Evolutionary conservation across 2,888 invertebrate species (phyloP).

Genomic region (Erebia ligea): DNA sequence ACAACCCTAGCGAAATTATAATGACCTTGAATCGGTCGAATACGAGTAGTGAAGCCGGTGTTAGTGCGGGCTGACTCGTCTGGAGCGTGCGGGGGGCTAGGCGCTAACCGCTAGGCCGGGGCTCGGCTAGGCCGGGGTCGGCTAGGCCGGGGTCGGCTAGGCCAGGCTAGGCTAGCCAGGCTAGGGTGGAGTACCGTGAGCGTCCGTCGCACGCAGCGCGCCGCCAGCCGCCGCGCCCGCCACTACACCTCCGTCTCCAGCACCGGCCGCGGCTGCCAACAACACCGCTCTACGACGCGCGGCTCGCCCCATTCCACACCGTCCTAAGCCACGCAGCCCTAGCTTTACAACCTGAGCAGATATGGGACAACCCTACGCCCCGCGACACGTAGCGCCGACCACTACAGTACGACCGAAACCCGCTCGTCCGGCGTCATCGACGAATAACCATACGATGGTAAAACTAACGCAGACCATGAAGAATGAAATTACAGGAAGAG

Average conservation of each 20-base stretch:
- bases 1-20: too few relatives aligned
- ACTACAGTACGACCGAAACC: background rate
- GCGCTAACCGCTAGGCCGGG: slow-evolving; percentile 27
- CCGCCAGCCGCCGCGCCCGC: slow-evolving; percentile 79
- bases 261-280: slow-evolving; percentile 80
- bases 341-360: slow-evolving; percentile 62
- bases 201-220: slow-evolving; percentile 79
- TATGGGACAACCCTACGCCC: slow-evolving; percentile 40
- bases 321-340: slow-evolving; percentile 74
- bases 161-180: slow-evolving; percentile 37
- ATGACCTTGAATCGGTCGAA: slow-evolving; percentile 7
- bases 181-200: slow-evolving; percentile 68
- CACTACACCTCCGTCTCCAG: slow-evolving; percentile 83
- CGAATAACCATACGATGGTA: slow-evolving; percentile 23
- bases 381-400: too few relatives aligned
- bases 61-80: slow-evolving; percentile 42
- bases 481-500: background rate
- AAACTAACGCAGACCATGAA: background rate
- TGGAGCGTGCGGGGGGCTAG: slow-evolving; percentile 35
- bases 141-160: slow-evolving; percentile 30
- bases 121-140: slow-evolving; percentile 42
- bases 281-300: slow-evolving; percentile 80
- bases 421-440: slow-evolving; percentile 37
- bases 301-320: slow-evolving; percentile 80
- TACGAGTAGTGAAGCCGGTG: slow-evolving; percentile 12